A percentile compares a stretch with the other conserved stretches of the same genome.
phyloP scores from a whole-genome alignment of 2,888 invertebrate genomes.

The Nezara viridula region DNA sequence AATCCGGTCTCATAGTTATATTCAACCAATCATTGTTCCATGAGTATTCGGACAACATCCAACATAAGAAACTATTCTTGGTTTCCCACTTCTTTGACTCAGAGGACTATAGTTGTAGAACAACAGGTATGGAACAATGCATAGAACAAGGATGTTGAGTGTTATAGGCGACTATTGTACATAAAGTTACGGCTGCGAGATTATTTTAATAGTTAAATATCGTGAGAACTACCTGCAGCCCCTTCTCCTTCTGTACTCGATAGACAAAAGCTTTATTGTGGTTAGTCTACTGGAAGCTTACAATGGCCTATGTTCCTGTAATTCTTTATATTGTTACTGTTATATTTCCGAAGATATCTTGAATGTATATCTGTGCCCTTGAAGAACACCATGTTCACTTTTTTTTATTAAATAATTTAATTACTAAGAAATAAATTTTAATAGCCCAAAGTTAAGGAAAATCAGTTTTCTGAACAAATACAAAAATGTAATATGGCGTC shows the following conservation, averaged over 20 bases:
- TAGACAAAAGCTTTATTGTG: neutral
- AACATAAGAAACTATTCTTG: neutral
- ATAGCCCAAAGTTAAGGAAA: no score
- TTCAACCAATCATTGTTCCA: neutral
- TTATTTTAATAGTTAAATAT: neutral
- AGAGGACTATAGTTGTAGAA: slow-evolving; percentile 5
- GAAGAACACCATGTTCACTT: no score
- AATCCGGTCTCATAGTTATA: no score
- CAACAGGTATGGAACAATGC: neutral
- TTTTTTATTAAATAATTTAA: no score
- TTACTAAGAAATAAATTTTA: no score
- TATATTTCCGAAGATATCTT: neutral
- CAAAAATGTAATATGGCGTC: no score
- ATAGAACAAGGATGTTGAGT: neutral
- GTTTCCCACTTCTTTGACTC: neutral
- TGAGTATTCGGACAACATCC: neutral
- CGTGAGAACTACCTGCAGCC: slow-evolving; percentile 30
- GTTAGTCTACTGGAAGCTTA: neutral
- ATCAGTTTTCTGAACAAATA: no score
- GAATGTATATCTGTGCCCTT: no score
- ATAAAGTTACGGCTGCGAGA: neutral
- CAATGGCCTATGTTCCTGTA: neutral
- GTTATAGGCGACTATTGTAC: neutral
- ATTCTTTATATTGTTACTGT: neutral
- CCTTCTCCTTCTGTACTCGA: neutral